Evolutionary conservation across 2,888 invertebrate genomes (phyloP).

Genomic region (Drosophila diplacantha): DNA sequence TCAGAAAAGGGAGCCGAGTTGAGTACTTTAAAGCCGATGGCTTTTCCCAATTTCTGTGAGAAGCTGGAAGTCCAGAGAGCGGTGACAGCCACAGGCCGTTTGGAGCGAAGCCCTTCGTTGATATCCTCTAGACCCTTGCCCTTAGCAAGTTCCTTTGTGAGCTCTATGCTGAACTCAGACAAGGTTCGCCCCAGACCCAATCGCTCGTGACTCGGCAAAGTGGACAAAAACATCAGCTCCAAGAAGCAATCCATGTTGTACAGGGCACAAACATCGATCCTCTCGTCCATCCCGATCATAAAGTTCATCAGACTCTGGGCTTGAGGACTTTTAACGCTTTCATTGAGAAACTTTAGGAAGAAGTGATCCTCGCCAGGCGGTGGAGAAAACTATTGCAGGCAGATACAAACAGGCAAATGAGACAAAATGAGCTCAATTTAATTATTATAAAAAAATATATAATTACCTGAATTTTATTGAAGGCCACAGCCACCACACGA

Average conservation of each 20-base stretch:
- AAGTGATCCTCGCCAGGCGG: constrained; percentile 66
- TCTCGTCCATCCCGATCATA: constrained; percentile 82
- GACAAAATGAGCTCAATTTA: not conserved
- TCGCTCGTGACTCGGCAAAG: constrained; percentile 79
- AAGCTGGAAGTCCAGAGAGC: constrained; percentile 81
- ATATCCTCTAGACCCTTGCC: constrained; percentile 78
- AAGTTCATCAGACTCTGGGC: constrained; percentile 81
- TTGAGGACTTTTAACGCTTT: constrained; percentile 80
- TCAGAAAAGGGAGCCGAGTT: constrained; percentile 79
- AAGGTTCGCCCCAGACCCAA: constrained; percentile 80
- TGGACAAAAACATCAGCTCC: constrained; percentile 84
- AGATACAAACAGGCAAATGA: not conserved
- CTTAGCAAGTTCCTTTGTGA: constrained; percentile 78
- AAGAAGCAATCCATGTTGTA: constrained; percentile 81
- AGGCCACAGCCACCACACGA: constrained; percentile 81
- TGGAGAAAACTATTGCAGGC: constrained; percentile 52
- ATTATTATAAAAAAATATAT: no score
- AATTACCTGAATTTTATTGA: constrained; percentile 84
- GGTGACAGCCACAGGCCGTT: constrained; percentile 78
- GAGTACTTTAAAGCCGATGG: constrained; percentile 80
- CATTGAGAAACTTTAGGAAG: constrained; percentile 72
- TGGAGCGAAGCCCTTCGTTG: constrained; percentile 54
- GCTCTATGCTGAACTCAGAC: constrained; percentile 79
- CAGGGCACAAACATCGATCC: constrained; percentile 81
- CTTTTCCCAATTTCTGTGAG: constrained; percentile 81